phyloP scores from a whole-genome alignment of 2,113 vertebrate species.

The Bos indicus region DNA sequence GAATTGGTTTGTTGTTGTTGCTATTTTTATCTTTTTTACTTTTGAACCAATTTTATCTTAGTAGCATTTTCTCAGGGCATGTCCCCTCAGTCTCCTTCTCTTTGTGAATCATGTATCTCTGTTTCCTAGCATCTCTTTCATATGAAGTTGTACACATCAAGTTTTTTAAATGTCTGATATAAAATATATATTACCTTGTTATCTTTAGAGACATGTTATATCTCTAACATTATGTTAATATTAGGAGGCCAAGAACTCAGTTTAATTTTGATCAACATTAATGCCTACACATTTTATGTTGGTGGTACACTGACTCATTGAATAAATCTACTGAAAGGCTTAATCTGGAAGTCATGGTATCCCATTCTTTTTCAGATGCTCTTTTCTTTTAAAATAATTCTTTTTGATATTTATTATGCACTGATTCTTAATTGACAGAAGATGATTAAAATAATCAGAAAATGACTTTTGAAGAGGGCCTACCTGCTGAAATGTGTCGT shows the following conservation, averaged over 20 bases:
- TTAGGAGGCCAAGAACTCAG: background rate
- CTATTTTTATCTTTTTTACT: background rate
- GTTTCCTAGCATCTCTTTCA: background rate
- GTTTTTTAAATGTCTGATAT: background rate
- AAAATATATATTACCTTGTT: background rate
- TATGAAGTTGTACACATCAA: background rate
- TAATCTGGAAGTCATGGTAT: background rate
- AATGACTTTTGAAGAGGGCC: background rate
- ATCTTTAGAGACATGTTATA: background rate
- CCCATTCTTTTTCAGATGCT: background rate
- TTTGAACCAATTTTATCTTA: background rate
- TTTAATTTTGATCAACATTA: background rate
- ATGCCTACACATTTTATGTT: background rate
- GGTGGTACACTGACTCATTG: background rate
- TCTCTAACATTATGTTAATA: background rate
- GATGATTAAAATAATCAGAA: background rate
- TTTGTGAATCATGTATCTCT: background rate
- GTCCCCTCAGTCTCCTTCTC: background rate
- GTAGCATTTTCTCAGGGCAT: background rate
- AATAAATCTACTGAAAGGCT: background rate
- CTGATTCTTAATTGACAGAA: background rate
- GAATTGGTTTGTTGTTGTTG: background rate
- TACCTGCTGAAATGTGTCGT: background rate
- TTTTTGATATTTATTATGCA: background rate
- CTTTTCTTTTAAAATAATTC: background rate